A percentile compares a stretch with the other conserved stretches of the same genome.
Evolutionary conservation across 2,888 invertebrate species (phyloP).

Genomic region (Odontothrips loti): DNA sequence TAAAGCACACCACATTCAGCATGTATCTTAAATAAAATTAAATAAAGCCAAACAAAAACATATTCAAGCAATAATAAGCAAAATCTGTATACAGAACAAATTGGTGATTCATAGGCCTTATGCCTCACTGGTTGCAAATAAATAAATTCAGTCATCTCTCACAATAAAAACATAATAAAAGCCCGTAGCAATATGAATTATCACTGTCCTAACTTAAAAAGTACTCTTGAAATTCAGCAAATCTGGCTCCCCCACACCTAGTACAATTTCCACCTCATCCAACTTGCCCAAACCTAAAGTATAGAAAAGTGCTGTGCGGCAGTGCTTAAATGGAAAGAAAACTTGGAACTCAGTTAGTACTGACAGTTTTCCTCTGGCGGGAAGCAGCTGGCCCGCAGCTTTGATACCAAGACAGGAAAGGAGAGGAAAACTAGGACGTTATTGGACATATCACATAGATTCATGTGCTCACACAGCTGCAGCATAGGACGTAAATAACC

Average conservation of each 20-base stretch:
- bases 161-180: conserved; percentile 13
- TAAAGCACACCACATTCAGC: conserved; percentile 22
- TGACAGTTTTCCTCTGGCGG: background rate
- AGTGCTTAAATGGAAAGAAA: conserved; percentile 5
- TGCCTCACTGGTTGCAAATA: background rate
- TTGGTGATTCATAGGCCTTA: background rate
- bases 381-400: conserved; percentile 2
- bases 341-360: background rate
- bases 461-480: background rate
- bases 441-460: conserved; percentile 7
- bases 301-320: conserved; percentile 5
- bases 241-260: conserved; percentile 24
- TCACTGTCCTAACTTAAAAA: background rate
- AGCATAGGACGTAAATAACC: conserved; percentile 3
- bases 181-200: background rate
- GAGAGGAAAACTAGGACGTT: background rate
- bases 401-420: conserved; percentile 18
- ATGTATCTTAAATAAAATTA: conserved; percentile 19
- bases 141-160: conserved; percentile 9
- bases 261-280: background rate
- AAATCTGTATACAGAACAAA: background rate
- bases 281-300: conserved; percentile 3
- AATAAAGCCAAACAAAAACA: conserved; percentile 22
- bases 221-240: background rate
- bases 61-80: background rate